Evolutionary conservation across 2,797 vertebrate species (phyloP).

Genomic region (Hipposideros larvatus): DNA sequence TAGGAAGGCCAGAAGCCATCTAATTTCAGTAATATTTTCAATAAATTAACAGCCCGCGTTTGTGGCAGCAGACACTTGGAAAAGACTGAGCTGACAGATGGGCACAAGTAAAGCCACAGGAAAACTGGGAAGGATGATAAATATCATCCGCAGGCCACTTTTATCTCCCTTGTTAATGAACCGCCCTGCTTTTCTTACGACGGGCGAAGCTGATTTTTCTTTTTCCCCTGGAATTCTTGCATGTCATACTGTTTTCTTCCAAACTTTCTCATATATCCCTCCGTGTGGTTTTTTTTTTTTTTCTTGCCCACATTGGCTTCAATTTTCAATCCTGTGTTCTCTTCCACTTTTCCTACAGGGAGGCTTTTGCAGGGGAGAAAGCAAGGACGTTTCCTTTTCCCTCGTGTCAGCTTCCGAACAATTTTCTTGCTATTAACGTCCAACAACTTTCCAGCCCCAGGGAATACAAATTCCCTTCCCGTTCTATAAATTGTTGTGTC

Average conservation of each 20-base stretch:
- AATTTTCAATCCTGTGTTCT: background rate
- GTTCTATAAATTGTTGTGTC: constrained; percentile 19
- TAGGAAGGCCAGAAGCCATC: constrained; percentile 50
- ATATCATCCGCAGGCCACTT: constrained; percentile 43
- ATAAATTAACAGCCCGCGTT: constrained; percentile 69
- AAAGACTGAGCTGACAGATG: constrained; percentile 78
- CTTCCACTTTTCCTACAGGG: background rate
- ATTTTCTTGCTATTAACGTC: constrained; percentile 68
- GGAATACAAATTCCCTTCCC: constrained; percentile 25
- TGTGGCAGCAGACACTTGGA: constrained; percentile 69
- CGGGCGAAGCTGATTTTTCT: background rate
- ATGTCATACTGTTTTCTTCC: background rate
- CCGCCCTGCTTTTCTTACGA: background rate
- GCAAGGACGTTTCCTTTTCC: constrained; percentile 53
- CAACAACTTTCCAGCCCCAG: constrained; percentile 45
- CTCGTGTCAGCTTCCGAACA: constrained; percentile 63
- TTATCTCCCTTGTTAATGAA: constrained; percentile 63
- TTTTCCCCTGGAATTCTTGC: constrained; percentile 10
- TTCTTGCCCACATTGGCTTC: background rate
- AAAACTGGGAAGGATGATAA: constrained; percentile 45
- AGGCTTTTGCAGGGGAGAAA: constrained; percentile 32
- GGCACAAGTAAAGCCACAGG: constrained; percentile 66
- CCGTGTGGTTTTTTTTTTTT: no score
- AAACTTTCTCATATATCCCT: background rate
- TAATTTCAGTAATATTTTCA: constrained; percentile 68